phyloP scores from a whole-genome alignment of 2,113 vertebrate species.

The Thalassarche chlororhynchos region DNA sequence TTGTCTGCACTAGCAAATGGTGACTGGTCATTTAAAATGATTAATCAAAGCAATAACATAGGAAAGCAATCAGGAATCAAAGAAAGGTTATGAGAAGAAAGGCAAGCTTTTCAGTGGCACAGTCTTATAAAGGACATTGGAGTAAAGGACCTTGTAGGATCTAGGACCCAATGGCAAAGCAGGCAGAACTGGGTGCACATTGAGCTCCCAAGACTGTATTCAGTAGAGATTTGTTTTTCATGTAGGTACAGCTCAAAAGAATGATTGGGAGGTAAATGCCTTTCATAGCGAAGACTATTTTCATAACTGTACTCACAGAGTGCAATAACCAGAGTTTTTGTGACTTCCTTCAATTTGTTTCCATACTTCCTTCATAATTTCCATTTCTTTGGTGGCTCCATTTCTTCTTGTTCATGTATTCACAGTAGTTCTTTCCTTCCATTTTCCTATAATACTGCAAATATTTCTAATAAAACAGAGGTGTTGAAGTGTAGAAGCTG shows the following conservation, averaged over 20 bases:
- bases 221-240: neutral
- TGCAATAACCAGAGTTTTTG: neutral
- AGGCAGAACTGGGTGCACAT: neutral
- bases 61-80: neutral
- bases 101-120: neutral
- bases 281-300: neutral
- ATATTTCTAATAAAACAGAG: neutral
- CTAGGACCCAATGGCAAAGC: neutral
- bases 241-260: neutral
- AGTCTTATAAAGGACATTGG: neutral
- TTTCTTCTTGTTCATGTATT: neutral
- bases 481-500: neutral
- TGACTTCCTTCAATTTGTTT: neutral
- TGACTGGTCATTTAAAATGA: neutral
- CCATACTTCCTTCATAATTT: neutral
- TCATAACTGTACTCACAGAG: neutral
- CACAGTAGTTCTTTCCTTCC: neutral
- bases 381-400: neutral
- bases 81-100: neutral
- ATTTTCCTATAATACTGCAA: neutral
- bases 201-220: neutral
- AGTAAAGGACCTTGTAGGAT: neutral
- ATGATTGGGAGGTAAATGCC: neutral
- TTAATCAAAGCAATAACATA: neutral
- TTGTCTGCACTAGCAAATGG: neutral